Evolutionary conservation across 2,113 vertebrate species (phyloP), one percentile per base, ranked within the genome.

Genomic region (Archocentrus centrarchus): DNA sequence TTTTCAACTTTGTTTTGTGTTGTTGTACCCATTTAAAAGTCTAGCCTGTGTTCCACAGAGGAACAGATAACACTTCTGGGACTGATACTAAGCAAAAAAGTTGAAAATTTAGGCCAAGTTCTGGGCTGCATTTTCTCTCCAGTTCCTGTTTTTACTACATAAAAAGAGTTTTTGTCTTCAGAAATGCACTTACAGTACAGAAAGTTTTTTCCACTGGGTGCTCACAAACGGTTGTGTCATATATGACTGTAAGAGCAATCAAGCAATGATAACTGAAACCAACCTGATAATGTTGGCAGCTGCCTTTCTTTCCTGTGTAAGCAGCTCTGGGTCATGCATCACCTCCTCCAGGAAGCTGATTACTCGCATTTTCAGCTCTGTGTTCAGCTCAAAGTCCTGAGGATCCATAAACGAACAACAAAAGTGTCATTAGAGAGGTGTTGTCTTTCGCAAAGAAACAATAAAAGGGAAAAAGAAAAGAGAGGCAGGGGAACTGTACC

Each of bases 261-360:
- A 73, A 77, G 60, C 14, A 1, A 10, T 44, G 50, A 75, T 53
- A 79, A 82, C 41, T 1, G 44, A 8, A 76, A 80, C 75, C 13
- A 81, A 98, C 98, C 98, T 97, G 73, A 98, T 97, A 80, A 99
- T 99, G 95, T 99, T 99, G 91, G 98, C 97, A 0, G 98, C 98
- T 0, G 98, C 98, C 85, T 99, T 99, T 90, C 98, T 96, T 92
- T 99, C 98, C 91, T 99, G 98, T 6, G 98, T 98, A 84, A 99
- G 94, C 20, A 99, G 97, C 92, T 99, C 98, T 0, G 98, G 98
- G 61, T 99, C 98, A 0, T 97, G 98, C 88, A 98, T 98, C 20
- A 99, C 98, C 91, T 99, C 98, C 91, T 99, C 98, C 92, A 99
- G 94, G 90, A 99, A 99, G 85, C 96, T 64, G 10, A 99, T 98